Evolutionary conservation across 2,113 vertebrate species (phyloP), one percentile per base, ranked within the genome.

Genomic region (Sceloporus undulatus): DNA sequence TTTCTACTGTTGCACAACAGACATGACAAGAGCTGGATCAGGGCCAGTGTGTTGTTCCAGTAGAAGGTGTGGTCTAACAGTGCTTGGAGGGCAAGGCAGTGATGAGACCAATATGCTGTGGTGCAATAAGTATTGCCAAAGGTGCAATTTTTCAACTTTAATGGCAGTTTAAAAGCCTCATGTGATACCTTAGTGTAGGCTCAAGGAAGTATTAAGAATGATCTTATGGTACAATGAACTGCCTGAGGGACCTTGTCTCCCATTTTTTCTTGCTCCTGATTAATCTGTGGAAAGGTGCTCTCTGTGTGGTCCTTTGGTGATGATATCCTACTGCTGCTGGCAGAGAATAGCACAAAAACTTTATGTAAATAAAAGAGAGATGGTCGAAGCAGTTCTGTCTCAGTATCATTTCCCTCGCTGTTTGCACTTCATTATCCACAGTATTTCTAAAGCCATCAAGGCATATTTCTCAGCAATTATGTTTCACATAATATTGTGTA

Each of bases 211-310:
- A 11, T 84, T 56, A 59, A 54, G 14, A 19, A 59, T 38, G 54
- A 59, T 27, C 52, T 38, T 9, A 62, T 54, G 48, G 21, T 85
- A 66, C 48, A 85, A 85, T 85, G 34, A 62, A 85, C 66, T n/a
- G 42, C 65, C 40, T n/a, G 29, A 83, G n/a, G 70, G 56, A 74
- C 14, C 9, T 52, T n/a, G 2, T 1, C 27, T 78, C 21, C 76
- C 42, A 68, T 9, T 68, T 48, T 18, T 54, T 54, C 54, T 77
- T 34, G n/a, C 56, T 1, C n/a, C 71, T 87, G 25, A 38, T 25
- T 48, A 59, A 62, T 85, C 73, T 38, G 65, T 56, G n/a, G 66
- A 29, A 71, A 27, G 9, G 34, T 11, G 79, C 25, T 40, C n/a
- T 27, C 13, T 40, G n/a, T 29, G n/a, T 40, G 19, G 73, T 7